phyloP scores from a whole-genome alignment of 1,140 invertebrate genomes.

The Sipha flava region DNA sequence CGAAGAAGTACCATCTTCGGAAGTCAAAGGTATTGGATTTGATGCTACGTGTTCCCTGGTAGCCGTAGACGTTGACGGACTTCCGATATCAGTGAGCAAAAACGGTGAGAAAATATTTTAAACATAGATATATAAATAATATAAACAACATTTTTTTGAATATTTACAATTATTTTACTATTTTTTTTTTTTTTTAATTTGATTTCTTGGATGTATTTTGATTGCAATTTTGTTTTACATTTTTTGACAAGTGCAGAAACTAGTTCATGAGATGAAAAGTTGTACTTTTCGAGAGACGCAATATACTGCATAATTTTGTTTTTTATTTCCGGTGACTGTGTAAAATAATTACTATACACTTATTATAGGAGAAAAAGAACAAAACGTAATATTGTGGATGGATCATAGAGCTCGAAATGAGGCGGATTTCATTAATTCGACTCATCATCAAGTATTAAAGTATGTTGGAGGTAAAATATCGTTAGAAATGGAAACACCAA shows the following conservation, averaged over 20 bases:
- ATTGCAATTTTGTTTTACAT: too few species aligned
- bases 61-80: slow-evolving; percentile 59
- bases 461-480: slow-evolving; percentile 88
- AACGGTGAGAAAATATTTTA: slow-evolving; percentile 48
- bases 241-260: too few species aligned
- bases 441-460: slow-evolving; percentile 64
- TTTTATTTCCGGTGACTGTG: too few species aligned
- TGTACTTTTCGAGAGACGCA: too few species aligned
- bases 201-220: too few species aligned
- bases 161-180: too few species aligned
- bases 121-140: too few species aligned
- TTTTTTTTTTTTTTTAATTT: too few species aligned
- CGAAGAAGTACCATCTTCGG: slow-evolving; percentile 47
- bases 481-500: slow-evolving; percentile 90
- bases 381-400: slow-evolving; percentile 95
- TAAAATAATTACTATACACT: too few species aligned
- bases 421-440: slow-evolving; percentile 72
- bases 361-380: slow-evolving; percentile 52
- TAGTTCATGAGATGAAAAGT: too few species aligned
- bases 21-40: slow-evolving; percentile 80
- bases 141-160: too few species aligned
- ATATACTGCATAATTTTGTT: too few species aligned
- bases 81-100: slow-evolving; percentile 66
- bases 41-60: slow-evolving; percentile 94
- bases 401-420: slow-evolving; percentile 82